Conservation (phyloP, 2,113 vertebrate species). For the Scolopax mira region DNA sequence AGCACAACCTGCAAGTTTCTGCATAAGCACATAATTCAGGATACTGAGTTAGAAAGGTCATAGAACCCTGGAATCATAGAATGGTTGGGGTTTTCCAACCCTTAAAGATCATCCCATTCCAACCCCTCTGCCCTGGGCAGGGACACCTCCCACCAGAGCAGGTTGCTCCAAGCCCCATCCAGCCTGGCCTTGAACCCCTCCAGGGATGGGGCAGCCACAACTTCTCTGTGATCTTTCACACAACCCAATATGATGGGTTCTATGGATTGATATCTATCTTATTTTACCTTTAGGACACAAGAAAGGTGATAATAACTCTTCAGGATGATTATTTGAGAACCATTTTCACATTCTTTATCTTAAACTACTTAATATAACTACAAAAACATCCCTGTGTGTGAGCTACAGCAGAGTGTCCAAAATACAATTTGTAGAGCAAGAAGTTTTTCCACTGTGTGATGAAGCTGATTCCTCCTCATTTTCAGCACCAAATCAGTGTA, state of each 20-base stretch:
- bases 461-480: neutral
- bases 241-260: neutral
- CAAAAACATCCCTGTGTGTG: neutral
- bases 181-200: no score
- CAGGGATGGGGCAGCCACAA: no score
- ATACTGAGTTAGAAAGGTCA: neutral
- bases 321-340: neutral
- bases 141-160: no score
- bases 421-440: neutral
- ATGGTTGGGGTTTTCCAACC: no score
- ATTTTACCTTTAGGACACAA: neutral
- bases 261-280: neutral
- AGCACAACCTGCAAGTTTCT: neutral
- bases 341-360: neutral
- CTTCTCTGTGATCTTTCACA: neutral
- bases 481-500: neutral
- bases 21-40: neutral
- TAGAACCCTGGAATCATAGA: no score
- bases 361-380: neutral
- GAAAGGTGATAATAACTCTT: neutral
- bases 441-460: neutral
- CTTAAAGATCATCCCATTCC: no score
- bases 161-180: no score
- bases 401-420: neutral
- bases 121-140: no score